phyloP scores from a whole-genome alignment of 2,888 invertebrate species.

The Callinectes sapidus region DNA sequence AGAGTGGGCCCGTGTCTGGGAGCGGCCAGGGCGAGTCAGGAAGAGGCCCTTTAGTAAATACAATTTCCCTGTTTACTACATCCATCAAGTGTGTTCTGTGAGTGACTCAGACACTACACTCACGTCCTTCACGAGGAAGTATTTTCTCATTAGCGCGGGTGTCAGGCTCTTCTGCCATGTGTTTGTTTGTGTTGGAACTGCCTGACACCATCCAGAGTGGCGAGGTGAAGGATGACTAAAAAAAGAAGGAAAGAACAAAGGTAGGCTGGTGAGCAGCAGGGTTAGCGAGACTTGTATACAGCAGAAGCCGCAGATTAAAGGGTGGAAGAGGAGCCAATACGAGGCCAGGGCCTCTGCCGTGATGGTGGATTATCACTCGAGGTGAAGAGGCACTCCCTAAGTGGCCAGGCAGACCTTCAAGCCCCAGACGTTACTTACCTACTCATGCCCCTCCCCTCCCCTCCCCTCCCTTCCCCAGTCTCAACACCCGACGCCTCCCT shows the following conservation, averaged over 20 bases:
- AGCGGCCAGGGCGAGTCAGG: neutral
- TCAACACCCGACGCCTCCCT: neutral
- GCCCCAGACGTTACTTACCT: neutral
- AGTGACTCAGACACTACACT: neutral
- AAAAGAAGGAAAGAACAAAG: neutral
- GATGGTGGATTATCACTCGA: conserved; percentile 14
- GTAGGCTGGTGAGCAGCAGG: neutral
- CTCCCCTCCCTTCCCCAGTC: neutral
- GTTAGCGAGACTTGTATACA: neutral
- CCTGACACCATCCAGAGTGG: neutral
- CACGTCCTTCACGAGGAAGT: neutral
- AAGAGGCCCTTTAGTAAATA: neutral
- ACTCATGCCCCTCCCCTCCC: neutral
- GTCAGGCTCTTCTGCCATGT: neutral
- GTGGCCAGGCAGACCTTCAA: conserved; percentile 24
- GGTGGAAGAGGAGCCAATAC: neutral
- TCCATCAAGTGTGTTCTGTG: neutral
- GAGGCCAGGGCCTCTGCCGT: conserved; percentile 3
- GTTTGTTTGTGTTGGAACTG: conserved; percentile 5
- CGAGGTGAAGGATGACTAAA: neutral
- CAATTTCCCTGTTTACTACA: neutral
- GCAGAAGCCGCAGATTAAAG: neutral
- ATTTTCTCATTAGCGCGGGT: neutral
- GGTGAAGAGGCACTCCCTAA: conserved; percentile 28
- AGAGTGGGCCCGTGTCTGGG: neutral